Evolutionary conservation across 2,888 invertebrate species (phyloP).

Genomic region (Ochlodes sylvanus): DNA sequence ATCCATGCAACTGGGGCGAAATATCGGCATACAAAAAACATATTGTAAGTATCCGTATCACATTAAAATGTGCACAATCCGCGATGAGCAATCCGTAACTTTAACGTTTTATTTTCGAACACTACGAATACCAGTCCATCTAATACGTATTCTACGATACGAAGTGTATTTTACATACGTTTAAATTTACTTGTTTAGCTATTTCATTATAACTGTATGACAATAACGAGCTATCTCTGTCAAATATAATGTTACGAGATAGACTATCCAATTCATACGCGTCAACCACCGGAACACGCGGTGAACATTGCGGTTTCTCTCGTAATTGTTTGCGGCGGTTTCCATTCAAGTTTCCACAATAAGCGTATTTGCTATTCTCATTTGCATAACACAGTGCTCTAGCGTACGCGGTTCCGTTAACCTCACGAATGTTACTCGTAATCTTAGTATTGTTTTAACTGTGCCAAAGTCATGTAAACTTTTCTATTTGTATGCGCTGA

Average conservation of each 20-base stretch:
- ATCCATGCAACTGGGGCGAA: no score
- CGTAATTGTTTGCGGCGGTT: slow-evolving; percentile 49
- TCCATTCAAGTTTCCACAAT: slow-evolving; percentile 58
- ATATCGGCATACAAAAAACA: no score
- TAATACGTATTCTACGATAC: no score
- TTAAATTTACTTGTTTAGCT: no score
- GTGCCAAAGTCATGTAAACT: slow-evolving; percentile 11
- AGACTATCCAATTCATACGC: slow-evolving; percentile 32
- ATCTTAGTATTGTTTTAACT: slow-evolving; percentile 17
- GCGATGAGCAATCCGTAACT: no score
- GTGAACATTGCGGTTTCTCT: slow-evolving; percentile 42
- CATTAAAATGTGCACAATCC: no score
- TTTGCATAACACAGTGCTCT: slow-evolving; percentile 40
- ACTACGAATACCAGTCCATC: no score
- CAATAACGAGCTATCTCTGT: background rate
- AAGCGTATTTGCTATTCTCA: slow-evolving; percentile 39
- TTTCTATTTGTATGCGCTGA: slow-evolving; percentile 5
- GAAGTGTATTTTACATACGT: no score
- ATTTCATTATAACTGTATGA: no score
- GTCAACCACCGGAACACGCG: slow-evolving; percentile 33
- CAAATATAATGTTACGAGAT: slow-evolving; percentile 34
- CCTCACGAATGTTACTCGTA: slow-evolving; percentile 26
- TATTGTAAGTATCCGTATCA: no score
- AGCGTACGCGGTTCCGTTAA: slow-evolving; percentile 40
- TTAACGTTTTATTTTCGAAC: no score